Evolutionary conservation across 2,888 invertebrate species (phyloP), one percentile per base, ranked within the genome.

Genomic region (Pollenia amentaria): DNA sequence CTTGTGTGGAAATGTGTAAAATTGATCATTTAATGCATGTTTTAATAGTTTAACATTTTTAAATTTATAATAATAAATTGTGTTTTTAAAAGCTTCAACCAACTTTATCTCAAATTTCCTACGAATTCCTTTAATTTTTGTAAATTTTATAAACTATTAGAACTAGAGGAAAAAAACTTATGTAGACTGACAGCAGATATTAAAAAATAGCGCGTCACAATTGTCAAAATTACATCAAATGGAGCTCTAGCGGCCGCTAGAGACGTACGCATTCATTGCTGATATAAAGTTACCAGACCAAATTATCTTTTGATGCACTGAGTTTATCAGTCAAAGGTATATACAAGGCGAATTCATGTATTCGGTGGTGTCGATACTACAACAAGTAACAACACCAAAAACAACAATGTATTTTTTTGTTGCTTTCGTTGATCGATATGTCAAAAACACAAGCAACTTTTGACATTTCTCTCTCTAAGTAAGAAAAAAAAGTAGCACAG

Each of bases 171-270:
- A 51, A 69, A 38, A 3, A 29, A 46, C 38, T 60, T 62, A n/a
- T 42, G 42, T 21, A 29, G 16, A 53, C 7, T 62, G 21, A 53
- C 29, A 42, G 21, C 46, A 77, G 42, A 55, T 10, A 53, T 16
- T 60, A 67, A 72, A 70, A 72, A 80, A 55, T 55, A 44, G 64
- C 65, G 80, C 80, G 65, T 55, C 38, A 55, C 16, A 46, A 51
- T n/a, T 65, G 53, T 46, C 80, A 73, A 70, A 64, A 3, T 62
- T 9, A 48, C 18, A 29, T 55, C 4, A 44, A 53, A 40, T n/a
- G n/a, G 11, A 51, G 12, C 44, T 40, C 82, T 70, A 38, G 48
- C 51, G 82, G 75, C 2, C 3, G 44, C 2, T 82, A 82, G 75
- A 12, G 18, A 11, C 29, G 14, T 18, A 57, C 9, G 9, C 38